A percentile compares a stretch with the other conserved stretches of the same genome.
Evolutionary conservation across 1,140 invertebrate genomes (phyloP).

Genomic region (Tetranychus urticae): DNA sequence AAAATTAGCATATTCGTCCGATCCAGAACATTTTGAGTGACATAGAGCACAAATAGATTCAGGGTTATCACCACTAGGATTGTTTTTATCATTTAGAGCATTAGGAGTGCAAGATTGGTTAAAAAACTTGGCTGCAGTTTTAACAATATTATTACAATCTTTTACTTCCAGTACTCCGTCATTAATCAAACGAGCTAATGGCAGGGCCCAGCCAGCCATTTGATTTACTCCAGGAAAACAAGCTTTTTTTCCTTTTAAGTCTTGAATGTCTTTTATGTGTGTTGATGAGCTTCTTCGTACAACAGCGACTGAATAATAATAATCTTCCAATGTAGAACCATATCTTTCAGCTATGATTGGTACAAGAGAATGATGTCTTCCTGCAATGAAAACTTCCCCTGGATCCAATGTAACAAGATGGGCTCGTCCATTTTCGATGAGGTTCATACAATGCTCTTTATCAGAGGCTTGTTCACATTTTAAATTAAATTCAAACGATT

Average conservation of each 20-base stretch:
- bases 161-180: constrained; percentile 11
- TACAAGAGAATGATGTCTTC: constrained; percentile 69
- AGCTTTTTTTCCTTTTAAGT: constrained; percentile 46
- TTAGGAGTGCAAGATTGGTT: constrained; percentile 76
- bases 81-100: constrained; percentile 68
- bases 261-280: constrained; percentile 28
- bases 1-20: constrained; percentile 71
- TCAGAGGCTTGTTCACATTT: constrained; percentile 13
- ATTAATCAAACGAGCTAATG: constrained; percentile 32
- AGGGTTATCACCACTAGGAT: constrained; percentile 69
- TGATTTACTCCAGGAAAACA: constrained; percentile 77
- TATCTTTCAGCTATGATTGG: constrained; percentile 39
- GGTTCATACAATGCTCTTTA: constrained; percentile 23
- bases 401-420: constrained; percentile 69
- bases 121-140: constrained; percentile 70
- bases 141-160: constrained; percentile 84
- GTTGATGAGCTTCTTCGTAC: constrained; percentile 38
- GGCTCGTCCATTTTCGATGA: constrained; percentile 35
- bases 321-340: constrained; percentile 16
- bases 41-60: constrained; percentile 60
- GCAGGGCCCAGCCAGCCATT: constrained; percentile 75
- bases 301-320: constrained; percentile 54
- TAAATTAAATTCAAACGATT: constrained; percentile 8
- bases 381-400: constrained; percentile 74
- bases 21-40: constrained; percentile 43